These are phyloP conservation scores for Ceyx margarethae DNA, from an alignment of 2,113 vertebrate genomes.

Conservation along the genomic window DNA sequence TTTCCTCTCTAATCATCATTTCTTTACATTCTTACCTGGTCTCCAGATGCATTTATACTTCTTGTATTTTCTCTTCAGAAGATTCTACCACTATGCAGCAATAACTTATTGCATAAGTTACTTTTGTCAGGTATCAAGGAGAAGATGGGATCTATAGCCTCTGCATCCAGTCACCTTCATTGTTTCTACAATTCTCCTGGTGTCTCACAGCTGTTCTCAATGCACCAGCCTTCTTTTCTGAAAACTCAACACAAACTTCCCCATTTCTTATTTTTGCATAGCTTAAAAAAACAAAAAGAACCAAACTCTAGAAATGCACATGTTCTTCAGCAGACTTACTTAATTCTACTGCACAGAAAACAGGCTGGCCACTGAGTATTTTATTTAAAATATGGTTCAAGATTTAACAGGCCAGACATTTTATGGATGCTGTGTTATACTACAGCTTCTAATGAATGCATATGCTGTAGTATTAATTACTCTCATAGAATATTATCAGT, in stretches of 20 bases:
- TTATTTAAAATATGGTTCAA: background rate
- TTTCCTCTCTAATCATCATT: constrained; percentile 47
- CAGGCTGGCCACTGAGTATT: background rate
- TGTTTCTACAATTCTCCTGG: constrained; percentile 65
- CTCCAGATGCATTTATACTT: constrained; percentile 62
- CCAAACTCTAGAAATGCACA: constrained; percentile 61
- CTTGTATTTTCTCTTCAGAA: constrained; percentile 63
- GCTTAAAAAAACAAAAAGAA: constrained; percentile 31
- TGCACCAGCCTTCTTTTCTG: constrained; percentile 70
- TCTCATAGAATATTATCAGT: background rate
- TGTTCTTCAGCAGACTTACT: constrained; percentile 44
- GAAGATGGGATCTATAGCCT: constrained; percentile 67
- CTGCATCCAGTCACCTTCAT: constrained; percentile 68
- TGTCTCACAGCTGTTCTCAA: constrained; percentile 68
- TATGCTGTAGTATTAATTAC: background rate
- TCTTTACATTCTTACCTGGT: constrained; percentile 63
- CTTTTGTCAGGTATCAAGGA: constrained; percentile 67
- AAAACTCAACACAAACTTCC: constrained; percentile 72
- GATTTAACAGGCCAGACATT: constrained; percentile 25
- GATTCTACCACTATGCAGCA: constrained; percentile 63
- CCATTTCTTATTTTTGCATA: constrained; percentile 68
- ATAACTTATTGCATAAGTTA: constrained; percentile 65
- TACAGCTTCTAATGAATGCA: constrained; percentile 2
- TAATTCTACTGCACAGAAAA: constrained; percentile 38
- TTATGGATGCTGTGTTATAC: background rate